phyloP scores from a whole-genome alignment of 2,888 invertebrate species.

The Ischnus inquisitorius region DNA sequence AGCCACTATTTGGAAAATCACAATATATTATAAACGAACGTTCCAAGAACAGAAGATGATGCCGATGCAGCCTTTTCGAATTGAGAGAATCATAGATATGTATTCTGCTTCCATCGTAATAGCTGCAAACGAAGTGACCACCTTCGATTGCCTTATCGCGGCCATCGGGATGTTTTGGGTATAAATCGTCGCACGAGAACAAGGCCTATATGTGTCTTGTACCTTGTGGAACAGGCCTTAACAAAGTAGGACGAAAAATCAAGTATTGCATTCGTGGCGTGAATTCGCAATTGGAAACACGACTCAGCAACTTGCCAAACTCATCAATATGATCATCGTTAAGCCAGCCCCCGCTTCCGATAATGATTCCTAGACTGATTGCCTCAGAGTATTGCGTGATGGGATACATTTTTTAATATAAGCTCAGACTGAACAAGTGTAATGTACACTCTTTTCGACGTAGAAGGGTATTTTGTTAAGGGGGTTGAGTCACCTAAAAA shows the following conservation, averaged over 20 bases:
- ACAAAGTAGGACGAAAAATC: conserved; percentile 9
- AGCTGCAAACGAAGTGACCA: conserved; percentile 43
- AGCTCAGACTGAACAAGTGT: not conserved
- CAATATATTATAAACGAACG: no score
- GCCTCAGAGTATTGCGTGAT: not conserved
- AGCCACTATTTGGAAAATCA: no score
- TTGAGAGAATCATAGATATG: no score
- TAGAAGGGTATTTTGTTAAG: no score
- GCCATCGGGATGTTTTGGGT: not conserved
- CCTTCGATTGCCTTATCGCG: not conserved
- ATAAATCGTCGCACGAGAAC: conserved; percentile 20
- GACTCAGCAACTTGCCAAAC: no score
- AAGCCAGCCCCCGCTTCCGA: not conserved
- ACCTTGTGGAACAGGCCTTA: conserved; percentile 10
- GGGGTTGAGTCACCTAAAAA: no score
- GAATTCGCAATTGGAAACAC: conserved; percentile 19
- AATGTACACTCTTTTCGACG: no score
- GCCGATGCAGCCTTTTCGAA: no score
- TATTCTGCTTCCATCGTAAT: conserved; percentile 31
- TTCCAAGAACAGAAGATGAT: no score
- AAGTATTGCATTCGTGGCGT: not conserved
- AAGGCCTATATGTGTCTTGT: conserved; percentile 33
- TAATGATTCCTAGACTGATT: conserved; percentile 1
- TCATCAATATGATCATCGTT: conserved; percentile 32
- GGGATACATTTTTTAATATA: not conserved